phyloP scores from a whole-genome alignment of 1,140 invertebrate genomes.

The Lanistes nyassanus region DNA sequence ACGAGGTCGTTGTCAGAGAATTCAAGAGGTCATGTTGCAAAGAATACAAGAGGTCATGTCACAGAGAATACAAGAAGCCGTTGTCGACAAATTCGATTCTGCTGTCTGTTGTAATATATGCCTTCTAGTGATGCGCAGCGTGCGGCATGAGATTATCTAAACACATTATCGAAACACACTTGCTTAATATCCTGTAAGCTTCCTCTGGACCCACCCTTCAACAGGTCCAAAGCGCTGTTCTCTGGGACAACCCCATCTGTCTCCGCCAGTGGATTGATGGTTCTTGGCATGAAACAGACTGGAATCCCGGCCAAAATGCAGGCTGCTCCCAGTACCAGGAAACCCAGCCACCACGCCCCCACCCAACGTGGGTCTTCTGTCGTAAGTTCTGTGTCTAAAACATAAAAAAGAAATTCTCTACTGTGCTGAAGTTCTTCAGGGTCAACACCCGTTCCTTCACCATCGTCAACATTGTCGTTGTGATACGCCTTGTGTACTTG shows the following conservation, averaged over 20 bases:
- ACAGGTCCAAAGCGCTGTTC: not conserved
- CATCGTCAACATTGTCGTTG: not conserved
- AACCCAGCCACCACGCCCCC: constrained; percentile 95
- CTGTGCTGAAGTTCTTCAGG: not conserved
- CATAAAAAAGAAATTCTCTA: not conserved
- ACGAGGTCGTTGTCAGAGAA: no score
- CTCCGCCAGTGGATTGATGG: constrained; percentile 55
- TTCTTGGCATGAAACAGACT: constrained; percentile 83
- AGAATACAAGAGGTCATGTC: no score
- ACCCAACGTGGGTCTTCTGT: constrained; percentile 74
- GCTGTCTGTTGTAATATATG: no score
- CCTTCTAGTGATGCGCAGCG: no score
- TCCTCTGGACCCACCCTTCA: not conserved
- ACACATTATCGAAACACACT: no score
- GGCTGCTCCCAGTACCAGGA: constrained; percentile 82
- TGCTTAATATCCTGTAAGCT: no score
- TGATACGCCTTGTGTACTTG: not conserved
- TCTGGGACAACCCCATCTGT: not conserved
- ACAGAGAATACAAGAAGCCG: no score
- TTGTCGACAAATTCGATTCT: no score
- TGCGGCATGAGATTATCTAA: no score
- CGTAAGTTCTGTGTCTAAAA: constrained; percentile 36
- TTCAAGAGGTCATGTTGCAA: no score
- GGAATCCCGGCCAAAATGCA: constrained; percentile 84
- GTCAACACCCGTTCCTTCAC: not conserved